Percentiles rank a stretch among this genome's conserved stretches.
Evolutionary conservation across 2,888 invertebrate species (phyloP).

Genomic region (Smittia aterrima): DNA sequence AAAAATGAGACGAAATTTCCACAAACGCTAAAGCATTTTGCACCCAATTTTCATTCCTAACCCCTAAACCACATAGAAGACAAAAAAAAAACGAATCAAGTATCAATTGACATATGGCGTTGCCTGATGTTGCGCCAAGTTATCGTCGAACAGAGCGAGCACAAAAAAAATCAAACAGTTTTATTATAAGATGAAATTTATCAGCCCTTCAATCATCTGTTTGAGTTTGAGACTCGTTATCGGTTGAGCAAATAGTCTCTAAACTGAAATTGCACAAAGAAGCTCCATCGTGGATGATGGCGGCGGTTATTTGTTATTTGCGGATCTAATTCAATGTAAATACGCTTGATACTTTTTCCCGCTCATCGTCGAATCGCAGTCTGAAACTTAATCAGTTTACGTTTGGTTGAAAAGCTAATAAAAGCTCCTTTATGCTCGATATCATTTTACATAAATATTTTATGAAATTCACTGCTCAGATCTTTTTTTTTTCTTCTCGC

Average conservation of each 20-base stretch:
- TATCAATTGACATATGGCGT: background rate
- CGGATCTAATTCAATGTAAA: conserved; percentile 40
- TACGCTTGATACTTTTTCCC: conserved; percentile 17
- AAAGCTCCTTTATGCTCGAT: background rate
- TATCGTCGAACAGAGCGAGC: background rate
- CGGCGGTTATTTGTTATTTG: conserved; percentile 40
- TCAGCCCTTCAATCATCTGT: conserved; percentile 12
- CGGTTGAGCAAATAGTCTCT: background rate
- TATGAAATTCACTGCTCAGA: background rate
- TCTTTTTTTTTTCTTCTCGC: background rate
- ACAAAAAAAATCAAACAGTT: too few relatives aligned
- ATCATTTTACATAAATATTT: conserved; percentile 1
- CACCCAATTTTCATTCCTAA: too few relatives aligned
- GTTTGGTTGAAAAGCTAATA: conserved; percentile 20
- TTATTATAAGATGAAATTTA: background rate
- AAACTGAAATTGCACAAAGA: background rate
- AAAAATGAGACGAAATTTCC: too few relatives aligned
- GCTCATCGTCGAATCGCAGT: background rate
- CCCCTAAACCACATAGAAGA: background rate
- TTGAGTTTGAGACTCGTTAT: background rate
- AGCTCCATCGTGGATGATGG: conserved; percentile 12
- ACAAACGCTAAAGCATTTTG: too few relatives aligned
- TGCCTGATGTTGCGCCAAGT: conserved; percentile 1
- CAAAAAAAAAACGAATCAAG: background rate
- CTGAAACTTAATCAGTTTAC: conserved; percentile 36